Base-by-base conservation (phyloP, 2,888 invertebrate genomes). In the Mechanitis mazaeus region DNA sequence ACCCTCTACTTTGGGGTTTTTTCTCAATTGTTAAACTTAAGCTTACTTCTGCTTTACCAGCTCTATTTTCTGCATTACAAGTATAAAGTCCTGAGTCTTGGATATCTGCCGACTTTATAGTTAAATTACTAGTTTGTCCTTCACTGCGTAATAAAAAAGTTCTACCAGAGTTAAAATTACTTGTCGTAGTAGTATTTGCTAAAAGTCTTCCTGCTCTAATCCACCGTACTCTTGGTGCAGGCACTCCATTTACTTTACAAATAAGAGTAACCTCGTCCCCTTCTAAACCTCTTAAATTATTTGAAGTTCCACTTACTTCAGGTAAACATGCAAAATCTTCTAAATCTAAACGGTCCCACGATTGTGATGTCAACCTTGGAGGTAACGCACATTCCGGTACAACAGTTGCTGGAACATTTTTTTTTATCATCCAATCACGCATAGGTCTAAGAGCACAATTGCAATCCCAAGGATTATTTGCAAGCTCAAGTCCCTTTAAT, bases 381-480 rank as follows among this genome's bases (percentile, higher is more conserved):
- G 96, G 96, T 42, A 89, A 80, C 54, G 92, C 91, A 73, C 96
- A 96, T 2, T 93, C 90, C 0, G 96, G 95, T 7, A 87, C 86
- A 9, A 89, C 85, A 3, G 90, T 94, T 61, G 93, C 93, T 5
- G 95, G 95, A 45, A 96, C 93, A 76, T 96, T 96, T 75, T 93
- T 92, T 63, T 91, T 90, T 65, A 94, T 82, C 94, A 96, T 94
- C 96, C 95, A 96, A 72, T 94, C 93, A 33, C 95, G 87, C 66
- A 96, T 80, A 0, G 95, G 94, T 60, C 95, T 89, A 64, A 96
- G 79, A 35, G 92, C 91, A 78, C 96, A 96, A 53, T 95, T 94
- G 79, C 96, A 96, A 79, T 95, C 94, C 95, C 96, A 96, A 0
- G 94, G 94, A 81, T 96, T 96, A 64, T 91, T 92, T n/a, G 94